Base-by-base conservation (phyloP, 2,113 vertebrate genomes). In the Ornithorhynchus anatinus region DNA sequence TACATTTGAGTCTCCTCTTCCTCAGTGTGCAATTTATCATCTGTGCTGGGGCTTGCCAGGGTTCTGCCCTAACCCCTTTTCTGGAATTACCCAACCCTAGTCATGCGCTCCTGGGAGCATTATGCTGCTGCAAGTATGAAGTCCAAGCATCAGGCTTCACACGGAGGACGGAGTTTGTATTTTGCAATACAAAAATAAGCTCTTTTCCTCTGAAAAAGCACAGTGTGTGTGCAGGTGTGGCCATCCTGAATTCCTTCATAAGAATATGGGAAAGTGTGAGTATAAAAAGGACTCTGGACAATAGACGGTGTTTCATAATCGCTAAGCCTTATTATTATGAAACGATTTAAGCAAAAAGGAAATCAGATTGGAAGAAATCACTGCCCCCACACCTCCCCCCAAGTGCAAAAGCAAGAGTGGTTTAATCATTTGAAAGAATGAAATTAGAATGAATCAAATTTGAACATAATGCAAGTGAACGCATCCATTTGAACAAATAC, bases 381-480 rank as follows among this genome's bases (percentile, higher is more conserved):
- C 40, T 47, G 31, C 32, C n/a, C 13, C 57, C 23, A 35, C 6
- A n/a, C 69, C 51, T 72, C 32, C 11, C 2, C 8, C 7, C 0
- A 73, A 62, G 15, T 75, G 60, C 54, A 74, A 73, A 82, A 79
- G 3, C 16, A 77, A 3, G 6, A 59, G 12, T 44, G 25, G 8
- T 14, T 4, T 61, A 9, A 50, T 59, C 73, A 44, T 67, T 11
- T 37, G 8, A 62, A 31, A 63, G 22, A 22, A 3, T 6, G 42
- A 12, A 12, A 79, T 69, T 79, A 63, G 57, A 75, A 22, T 16
- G 59, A 82, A 59, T 69, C 50, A 51, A 60, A 51, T 57, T n/a
- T 78, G 51, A 63, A 43, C 25, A 58, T 0, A 0, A 2, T 39
- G 38, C 36, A 59, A 22, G 48, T 74, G 35, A 35, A 60, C 35